Conservation (phyloP, 1,140 invertebrate genomes). For the Heliothis virescens region DNA sequence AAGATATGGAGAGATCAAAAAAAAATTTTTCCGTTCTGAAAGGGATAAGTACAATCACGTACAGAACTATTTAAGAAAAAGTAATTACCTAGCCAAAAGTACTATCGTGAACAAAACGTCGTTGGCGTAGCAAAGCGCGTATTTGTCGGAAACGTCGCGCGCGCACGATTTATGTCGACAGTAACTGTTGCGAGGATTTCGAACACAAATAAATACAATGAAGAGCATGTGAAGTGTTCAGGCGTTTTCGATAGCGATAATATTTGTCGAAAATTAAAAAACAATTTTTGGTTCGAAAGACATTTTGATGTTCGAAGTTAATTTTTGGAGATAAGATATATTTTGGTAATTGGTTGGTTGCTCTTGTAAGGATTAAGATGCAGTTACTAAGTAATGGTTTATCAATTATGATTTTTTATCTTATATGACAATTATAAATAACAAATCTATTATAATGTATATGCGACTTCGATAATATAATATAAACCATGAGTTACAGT, state of each 20-base stretch:
- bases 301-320: too few species aligned
- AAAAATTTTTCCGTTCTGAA: too few species aligned
- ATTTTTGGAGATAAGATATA: too few species aligned
- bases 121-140: constrained; percentile 69
- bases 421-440: too few species aligned
- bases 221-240: constrained; percentile 34
- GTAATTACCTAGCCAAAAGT: constrained; percentile 35
- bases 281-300: not conserved
- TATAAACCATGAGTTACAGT: too few species aligned
- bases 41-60: constrained; percentile 15
- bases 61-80: not conserved
- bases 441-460: too few species aligned
- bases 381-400: too few species aligned
- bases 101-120: constrained; percentile 68
- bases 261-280: not conserved
- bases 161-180: constrained; percentile 74
- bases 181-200: constrained; percentile 67
- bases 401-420: too few species aligned
- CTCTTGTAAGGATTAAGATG: not conserved
- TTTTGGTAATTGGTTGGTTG: too few species aligned
- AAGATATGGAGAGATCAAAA: too few species aligned
- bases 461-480: too few species aligned
- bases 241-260: constrained; percentile 32
- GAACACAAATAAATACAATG: constrained; percentile 77
- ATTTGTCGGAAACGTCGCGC: constrained; percentile 76